Base-by-base conservation (phyloP, 2,888 invertebrate genomes). In the Acronicta leporina region DNA sequence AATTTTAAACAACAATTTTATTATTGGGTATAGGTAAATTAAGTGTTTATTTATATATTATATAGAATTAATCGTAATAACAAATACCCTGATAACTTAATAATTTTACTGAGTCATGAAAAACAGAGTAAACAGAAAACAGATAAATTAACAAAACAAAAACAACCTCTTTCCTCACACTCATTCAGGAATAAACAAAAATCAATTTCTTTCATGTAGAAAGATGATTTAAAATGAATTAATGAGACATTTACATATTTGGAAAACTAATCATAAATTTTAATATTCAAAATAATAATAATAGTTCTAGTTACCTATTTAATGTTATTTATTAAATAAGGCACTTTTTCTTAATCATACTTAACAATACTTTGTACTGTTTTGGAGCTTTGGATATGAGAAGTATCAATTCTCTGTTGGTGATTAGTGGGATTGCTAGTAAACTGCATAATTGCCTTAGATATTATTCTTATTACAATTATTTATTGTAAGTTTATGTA, bases 341-440 rank as follows among this genome's bases (percentile, higher is more conserved):
- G 71, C 72, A 75, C 71, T 65, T 75, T 48, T 62, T 74, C 76
- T 78, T 80, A 54, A 45, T 57, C 58, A 62, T 48, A 53, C 59
- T 62, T 69, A 68, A 68, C 49, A 68, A 59, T 72, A 68, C 50
- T 53, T 30, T 49, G 75, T 65, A 73, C 44, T 51, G 60, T 66
- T 46, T 50, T 49, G 57, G 59, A 67, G 58, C 57, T 69, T 38
- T 59, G 38, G 35, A 57, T 49, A 45, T 25, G 27, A 35, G 15
- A 55, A 25, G 51, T 44, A 14, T 46, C 47, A 10, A 52, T 55
- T 59, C 15, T 10, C 8, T 56, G 9, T 45, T 9, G 9, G 3
- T 25, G 10, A 6, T 25, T 45, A 20, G 5, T 27, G 38, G 45
- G 9, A 38, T 16, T 47, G 42, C 55, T 53, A 63, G 46, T 46